phyloP scores from a whole-genome alignment of 2,113 vertebrate species.

The Toxotes chatareus region DNA sequence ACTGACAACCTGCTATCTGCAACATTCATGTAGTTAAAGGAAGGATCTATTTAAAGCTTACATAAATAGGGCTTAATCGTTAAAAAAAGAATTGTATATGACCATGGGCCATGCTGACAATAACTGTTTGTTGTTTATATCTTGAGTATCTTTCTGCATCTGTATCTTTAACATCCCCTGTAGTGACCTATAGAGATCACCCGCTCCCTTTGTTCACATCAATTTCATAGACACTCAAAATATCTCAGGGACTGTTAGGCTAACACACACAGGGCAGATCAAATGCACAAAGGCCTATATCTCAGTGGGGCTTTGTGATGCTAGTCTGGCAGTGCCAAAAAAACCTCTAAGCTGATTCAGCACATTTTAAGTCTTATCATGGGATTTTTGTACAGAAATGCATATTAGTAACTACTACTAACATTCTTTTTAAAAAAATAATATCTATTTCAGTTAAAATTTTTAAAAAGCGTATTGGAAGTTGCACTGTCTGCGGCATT shows the following conservation, averaged over 20 bases:
- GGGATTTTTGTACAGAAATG: not conserved
- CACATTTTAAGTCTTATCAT: conserved; percentile 14
- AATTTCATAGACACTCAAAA: conserved; percentile 28
- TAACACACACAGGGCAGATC: conserved; percentile 31
- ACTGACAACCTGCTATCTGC: not conserved
- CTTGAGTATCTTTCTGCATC: not conserved
- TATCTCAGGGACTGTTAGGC: conserved; percentile 29
- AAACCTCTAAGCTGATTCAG: conserved; percentile 26
- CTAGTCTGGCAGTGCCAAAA: conserved; percentile 12
- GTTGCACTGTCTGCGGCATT: not conserved
- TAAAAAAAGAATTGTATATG: not conserved
- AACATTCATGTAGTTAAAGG: not conserved
- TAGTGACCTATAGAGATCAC: conserved; percentile 21
- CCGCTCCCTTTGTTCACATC: conserved; percentile 19
- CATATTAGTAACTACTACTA: conserved; percentile 5
- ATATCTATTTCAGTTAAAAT: not conserved
- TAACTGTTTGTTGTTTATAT: conserved; percentile 1
- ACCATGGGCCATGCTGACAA: not conserved
- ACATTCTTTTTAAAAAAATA: not conserved
- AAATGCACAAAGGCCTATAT: conserved; percentile 32
- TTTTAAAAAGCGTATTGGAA: not conserved
- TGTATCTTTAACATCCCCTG: not conserved
- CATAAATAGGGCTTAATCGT: too few species aligned
- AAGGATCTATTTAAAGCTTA: not conserved
- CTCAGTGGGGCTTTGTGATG: conserved; percentile 26